Evolutionary conservation across 2,113 vertebrate species (phyloP), one percentile per base, ranked within the genome.

Genomic region (Pycnonotus jocosus): DNA sequence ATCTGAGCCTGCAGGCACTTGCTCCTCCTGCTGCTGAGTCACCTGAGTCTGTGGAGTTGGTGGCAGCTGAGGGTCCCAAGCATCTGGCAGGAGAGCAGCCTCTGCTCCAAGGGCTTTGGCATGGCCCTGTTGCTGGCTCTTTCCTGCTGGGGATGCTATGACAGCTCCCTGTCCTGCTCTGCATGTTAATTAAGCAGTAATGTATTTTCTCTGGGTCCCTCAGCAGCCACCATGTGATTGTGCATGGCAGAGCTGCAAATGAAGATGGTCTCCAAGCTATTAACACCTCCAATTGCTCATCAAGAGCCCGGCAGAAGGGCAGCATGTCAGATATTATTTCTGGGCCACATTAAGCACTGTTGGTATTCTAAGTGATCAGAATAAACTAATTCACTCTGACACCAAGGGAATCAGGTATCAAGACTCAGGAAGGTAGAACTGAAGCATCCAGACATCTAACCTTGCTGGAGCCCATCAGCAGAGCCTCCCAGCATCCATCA

Each of bases 351-450:
- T 79, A 97, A 95, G 91, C 86, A 60, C 81, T 88, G 48, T 76
- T 92, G 94, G 73, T 93, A 66, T 95, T 94, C 95, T 83, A 78
- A 96, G 96, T 90, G 92, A 94, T 95, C 91, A 50, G 72, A 89
- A 92, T 58, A 73, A 90, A 65, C 31, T 44, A 30, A 92, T 54
- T 83, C 82, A 50, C 38, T 71, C 96, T 95, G 90, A 88, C 88
- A 87, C 85, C 10, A 31, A 69, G 74, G 81, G 70, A 88, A 92
- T 94, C 22, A 11, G 93, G 79, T 78, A 95, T 37, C 90, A 80
- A 86, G 93, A 66, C 88, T 95, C 47, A 40, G 37, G 91, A 86
- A 95, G 87, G 74, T 92, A 57, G 58, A 53, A 53, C 76, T 53
- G 68, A 66, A 48, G 72, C 21, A 40, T 60, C 80, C 56, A 15